phyloP scores from a whole-genome alignment of 92 coral and sea anemone genomes.

The Epizoanthus rinbou region DNA sequence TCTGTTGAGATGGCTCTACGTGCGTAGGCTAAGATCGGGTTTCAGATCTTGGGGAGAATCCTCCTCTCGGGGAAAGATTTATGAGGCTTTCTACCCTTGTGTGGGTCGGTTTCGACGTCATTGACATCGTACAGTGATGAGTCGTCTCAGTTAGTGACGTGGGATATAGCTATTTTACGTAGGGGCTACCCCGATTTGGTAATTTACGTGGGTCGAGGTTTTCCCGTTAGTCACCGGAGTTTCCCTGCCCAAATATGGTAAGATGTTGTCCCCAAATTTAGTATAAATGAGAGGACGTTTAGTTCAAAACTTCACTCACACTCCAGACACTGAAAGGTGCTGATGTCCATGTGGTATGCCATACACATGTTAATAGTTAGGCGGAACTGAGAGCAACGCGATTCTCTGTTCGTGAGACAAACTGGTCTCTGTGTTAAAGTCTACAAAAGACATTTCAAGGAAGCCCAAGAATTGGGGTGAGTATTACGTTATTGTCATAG shows the following conservation, averaged over 20 bases:
- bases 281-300: conserved; percentile 12
- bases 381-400: conserved; percentile 9
- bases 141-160: neutral
- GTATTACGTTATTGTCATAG: conserved; percentile 9
- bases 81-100: conserved; percentile 1
- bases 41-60: neutral
- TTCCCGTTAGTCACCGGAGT: conserved; percentile 18
- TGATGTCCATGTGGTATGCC: conserved; percentile 23
- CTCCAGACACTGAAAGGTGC: conserved; percentile 2
- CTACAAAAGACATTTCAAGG: conserved; percentile 16
- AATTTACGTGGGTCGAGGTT: neutral
- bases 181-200: neutral
- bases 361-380: conserved; percentile 11
- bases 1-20: neutral
- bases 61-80: neutral
- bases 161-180: conserved; percentile 8
- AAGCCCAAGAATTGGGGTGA: conserved; percentile 22
- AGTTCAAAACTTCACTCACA: conserved; percentile 8
- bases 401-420: conserved; percentile 15
- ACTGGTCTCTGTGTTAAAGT: conserved; percentile 9
- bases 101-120: conserved; percentile 11
- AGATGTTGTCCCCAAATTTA: neutral
- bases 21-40: neutral
- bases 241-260: conserved; percentile 20
- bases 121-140: neutral